Conservation (phyloP, 2,113 vertebrate genomes). For the Heptranchias perlo region DNA sequence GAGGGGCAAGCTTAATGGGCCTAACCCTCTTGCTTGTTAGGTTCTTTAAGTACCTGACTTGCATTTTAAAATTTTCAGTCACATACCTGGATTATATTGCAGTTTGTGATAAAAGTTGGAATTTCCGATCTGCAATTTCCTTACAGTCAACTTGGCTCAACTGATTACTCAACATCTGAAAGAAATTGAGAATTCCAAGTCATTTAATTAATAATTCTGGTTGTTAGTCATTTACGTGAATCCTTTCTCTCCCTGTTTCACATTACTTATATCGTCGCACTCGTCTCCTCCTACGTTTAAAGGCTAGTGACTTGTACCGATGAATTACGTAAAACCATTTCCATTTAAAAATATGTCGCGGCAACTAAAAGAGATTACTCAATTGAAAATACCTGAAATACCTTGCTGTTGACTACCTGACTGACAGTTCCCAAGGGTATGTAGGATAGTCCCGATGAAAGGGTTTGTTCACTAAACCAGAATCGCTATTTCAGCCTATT, state of each 20-base stretch:
- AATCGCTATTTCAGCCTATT: neutral
- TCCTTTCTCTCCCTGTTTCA: neutral
- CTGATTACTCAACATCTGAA: neutral
- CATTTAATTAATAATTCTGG: neutral
- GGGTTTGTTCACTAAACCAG: neutral
- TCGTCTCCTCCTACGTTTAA: neutral
- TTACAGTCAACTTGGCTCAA: neutral
- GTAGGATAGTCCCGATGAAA: neutral
- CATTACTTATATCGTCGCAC: neutral
- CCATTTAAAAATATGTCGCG: neutral
- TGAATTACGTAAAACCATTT: neutral
- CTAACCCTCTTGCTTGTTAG: neutral
- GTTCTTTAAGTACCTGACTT: neutral
- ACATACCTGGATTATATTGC: neutral
- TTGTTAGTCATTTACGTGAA: neutral
- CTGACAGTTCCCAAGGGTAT: neutral
- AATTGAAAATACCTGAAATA: neutral
- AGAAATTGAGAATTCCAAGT: neutral
- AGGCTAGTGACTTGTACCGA: neutral
- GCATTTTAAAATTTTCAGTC: neutral
- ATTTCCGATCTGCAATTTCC: neutral
- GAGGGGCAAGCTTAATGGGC: neutral
- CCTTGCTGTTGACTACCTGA: neutral
- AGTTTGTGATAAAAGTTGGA: neutral
- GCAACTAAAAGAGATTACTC: neutral